A percentile compares a stretch with the other conserved stretches of the same genome.
Evolutionary conservation across 2,797 vertebrate species (phyloP).

Genomic region (Onychomys leucogaster): DNA sequence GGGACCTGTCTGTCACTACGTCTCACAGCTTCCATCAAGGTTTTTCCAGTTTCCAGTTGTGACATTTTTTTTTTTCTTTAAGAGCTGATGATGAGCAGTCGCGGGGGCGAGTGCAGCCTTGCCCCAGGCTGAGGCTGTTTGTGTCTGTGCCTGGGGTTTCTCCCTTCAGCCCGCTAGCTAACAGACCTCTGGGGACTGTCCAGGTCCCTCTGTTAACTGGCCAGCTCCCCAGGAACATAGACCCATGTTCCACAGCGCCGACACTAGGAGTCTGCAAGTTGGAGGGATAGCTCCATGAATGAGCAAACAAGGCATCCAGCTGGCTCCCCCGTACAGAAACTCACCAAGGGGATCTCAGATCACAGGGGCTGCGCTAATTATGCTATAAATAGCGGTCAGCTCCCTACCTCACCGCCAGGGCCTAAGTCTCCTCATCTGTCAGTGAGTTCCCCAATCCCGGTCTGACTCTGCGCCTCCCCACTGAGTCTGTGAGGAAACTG

Average conservation of each 20-base stretch:
- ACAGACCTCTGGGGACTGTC: not conserved
- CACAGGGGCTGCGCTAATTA: too few species aligned
- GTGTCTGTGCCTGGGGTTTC: not conserved
- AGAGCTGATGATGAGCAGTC: not conserved
- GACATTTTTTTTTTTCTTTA: slow-evolving; percentile 15
- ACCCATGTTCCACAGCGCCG: fast-evolving
- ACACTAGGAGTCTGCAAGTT: not conserved
- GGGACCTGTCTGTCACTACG: not conserved
- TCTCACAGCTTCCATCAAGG: not conserved
- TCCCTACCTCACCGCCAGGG: not conserved
- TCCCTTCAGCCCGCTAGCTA: not conserved
- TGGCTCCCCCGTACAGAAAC: not conserved
- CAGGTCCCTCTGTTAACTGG: not conserved
- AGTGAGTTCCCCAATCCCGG: not conserved
- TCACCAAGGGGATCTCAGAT: not conserved
- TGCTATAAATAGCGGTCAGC: not conserved
- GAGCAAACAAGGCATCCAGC: not conserved
- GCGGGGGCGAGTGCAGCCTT: fast-evolving
- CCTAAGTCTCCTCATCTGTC: not conserved
- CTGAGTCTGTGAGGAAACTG: not conserved
- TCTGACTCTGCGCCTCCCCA: not conserved
- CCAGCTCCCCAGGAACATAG: not conserved
- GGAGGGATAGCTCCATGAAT: not conserved
- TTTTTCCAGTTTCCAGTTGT: slow-evolving; percentile 1
- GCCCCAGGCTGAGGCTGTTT: not conserved